A percentile compares a stretch with the other conserved stretches of the same genome.
These are phyloP conservation scores for Coenonympha arcania DNA, from an alignment of 2,888 invertebrate genomes.

Conservation along the genomic window DNA sequence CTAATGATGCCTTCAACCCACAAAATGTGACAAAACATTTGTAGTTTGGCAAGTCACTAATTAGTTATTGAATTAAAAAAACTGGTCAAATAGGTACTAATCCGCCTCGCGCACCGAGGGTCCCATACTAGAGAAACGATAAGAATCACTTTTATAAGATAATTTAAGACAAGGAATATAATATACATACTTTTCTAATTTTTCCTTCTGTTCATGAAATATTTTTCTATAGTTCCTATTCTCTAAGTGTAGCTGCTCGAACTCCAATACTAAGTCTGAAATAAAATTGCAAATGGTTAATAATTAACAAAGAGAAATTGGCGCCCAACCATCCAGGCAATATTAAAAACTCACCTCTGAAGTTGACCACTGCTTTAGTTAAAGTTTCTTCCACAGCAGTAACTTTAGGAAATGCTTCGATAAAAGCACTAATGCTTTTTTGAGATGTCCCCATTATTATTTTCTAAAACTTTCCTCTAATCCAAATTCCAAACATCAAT, in stretches of 20 bases:
- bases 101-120: too few relatives aligned
- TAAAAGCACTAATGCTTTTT: conserved; percentile 23
- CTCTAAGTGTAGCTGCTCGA: conserved; percentile 42
- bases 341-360: conserved; percentile 42
- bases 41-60: too few relatives aligned
- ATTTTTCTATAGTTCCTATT: conserved; percentile 42
- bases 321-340: not conserved
- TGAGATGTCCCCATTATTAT: conserved; percentile 23
- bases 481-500: too few relatives aligned
- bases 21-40: too few relatives aligned
- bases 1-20: too few relatives aligned
- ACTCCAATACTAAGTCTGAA: conserved; percentile 50
- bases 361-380: conserved; percentile 40
- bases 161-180: not conserved
- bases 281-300: conserved; percentile 20
- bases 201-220: conserved; percentile 38
- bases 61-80: too few relatives aligned
- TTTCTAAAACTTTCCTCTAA: too few relatives aligned
- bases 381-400: conserved; percentile 44
- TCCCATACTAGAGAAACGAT: too few relatives aligned
- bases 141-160: too few relatives aligned
- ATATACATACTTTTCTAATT: conserved; percentile 45
- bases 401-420: conserved; percentile 38
- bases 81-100: too few relatives aligned
- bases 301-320: not conserved